A percentile compares a stretch with the other conserved stretches of the same genome.
phyloP scores from a whole-genome alignment of 2,113 vertebrate genomes.

The Platysternon megacephalum region DNA sequence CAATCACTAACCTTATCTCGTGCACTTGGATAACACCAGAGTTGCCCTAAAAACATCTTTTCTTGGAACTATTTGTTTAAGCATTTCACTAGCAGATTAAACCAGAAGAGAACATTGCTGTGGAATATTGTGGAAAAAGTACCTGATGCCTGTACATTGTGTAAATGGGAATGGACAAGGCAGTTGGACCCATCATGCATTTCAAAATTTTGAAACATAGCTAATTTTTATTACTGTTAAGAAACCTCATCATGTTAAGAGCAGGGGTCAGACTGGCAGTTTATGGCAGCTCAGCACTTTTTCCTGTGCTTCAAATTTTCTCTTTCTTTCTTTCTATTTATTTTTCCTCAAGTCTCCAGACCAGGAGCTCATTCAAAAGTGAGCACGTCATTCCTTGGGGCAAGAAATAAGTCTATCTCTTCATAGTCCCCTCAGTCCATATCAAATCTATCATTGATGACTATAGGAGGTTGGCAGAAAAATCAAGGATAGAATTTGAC shows the following conservation, averaged over 20 bases:
- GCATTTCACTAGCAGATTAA: constrained; percentile 41
- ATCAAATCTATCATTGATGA: background rate
- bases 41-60: constrained; percentile 32
- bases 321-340: background rate
- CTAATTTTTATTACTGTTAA: background rate
- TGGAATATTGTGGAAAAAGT: background rate
- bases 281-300: background rate
- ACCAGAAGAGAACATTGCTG: background rate
- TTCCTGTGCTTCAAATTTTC: background rate
- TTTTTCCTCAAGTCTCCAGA: background rate
- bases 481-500: background rate
- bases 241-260: background rate
- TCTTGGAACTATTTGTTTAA: constrained; percentile 48
- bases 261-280: background rate
- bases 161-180: background rate
- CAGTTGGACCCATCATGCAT: background rate
- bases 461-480: background rate
- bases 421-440: background rate
- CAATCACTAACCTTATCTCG: constrained; percentile 36
- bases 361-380: background rate
- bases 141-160: background rate
- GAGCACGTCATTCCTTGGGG: background rate
- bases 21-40: background rate
- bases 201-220: background rate
- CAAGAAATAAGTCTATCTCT: background rate